Conservation (phyloP, 2,888 invertebrate species). For the Gandaritis pyraliata region DNA sequence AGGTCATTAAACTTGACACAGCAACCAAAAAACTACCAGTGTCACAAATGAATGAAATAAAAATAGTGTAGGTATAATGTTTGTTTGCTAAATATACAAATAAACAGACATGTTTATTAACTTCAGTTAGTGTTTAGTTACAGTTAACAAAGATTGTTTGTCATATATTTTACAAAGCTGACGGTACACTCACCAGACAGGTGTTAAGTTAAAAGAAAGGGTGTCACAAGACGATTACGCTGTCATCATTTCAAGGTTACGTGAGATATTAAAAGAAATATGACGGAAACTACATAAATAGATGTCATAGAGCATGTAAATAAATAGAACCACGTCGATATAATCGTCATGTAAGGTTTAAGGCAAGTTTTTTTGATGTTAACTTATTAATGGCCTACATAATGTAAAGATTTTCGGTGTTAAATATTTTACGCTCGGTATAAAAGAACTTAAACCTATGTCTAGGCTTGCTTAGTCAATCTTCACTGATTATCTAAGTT, state of each 20-base stretch:
- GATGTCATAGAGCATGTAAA: not conserved
- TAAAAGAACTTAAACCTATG: no score
- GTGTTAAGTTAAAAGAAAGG: not conserved
- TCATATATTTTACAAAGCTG: slow-evolving; percentile 9
- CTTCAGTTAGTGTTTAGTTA: slow-evolving; percentile 9
- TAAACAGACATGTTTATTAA: slow-evolving; percentile 10
- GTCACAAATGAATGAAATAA: not conserved
- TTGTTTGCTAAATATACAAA: not conserved
- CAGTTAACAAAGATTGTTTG: slow-evolving; percentile 10
- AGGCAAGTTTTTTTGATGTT: no score
- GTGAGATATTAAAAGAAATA: not conserved
- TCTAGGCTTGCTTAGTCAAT: no score
- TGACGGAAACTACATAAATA: not conserved
- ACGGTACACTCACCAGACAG: slow-evolving; percentile 16
- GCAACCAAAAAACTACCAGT: no score
- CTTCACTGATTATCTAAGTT: no score
- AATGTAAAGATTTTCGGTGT: no score
- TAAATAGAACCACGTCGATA: no score
- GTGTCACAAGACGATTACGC: slow-evolving; percentile 1
- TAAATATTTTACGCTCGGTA: no score
- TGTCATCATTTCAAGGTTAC: slow-evolving; percentile 9
- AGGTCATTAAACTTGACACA: no score
- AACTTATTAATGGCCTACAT: no score
- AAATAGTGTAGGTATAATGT: not conserved
- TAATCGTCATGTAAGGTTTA: no score